Base-by-base conservation (phyloP, 2,797 vertebrate species). In the Falco cherrug region DNA sequence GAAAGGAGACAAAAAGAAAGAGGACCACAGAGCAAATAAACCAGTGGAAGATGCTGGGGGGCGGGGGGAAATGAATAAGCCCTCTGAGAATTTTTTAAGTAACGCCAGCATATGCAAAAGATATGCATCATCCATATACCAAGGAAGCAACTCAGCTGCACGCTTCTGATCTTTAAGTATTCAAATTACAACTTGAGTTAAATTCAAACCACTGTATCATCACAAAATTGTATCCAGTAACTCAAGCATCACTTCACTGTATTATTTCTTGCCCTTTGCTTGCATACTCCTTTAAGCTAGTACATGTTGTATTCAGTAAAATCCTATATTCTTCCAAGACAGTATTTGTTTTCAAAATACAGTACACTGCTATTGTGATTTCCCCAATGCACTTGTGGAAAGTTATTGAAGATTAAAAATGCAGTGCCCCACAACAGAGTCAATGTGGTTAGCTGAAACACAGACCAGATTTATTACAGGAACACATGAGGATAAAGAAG, bases 1-100 rank as follows among this genome's bases (percentile, higher is more conserved):
- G 85, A 92, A 79, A 89, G 61, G 68, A 92, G 80, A 89, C 50
- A 84, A 70, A 75, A 80, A 89, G 26, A 93, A 84, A 65, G 71
- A 82, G 31, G n/a, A 87, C 71, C 84, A 82, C 45, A 77, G 57
- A 82, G 84, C 56, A 86, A 91, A 80, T 63, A 77, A 75, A 65
- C 14, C 26, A 16, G 21, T 26, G 68, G 37, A 69, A 87, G 45
- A 89, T 33, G 31, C 18, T 35, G 37, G 37, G 37, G 37, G 37
- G 37, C 37, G 37, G 37, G 37, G 37, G 37, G 37, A 37, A 37
- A 37, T 37, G 37, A 37, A 37, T 37, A 37, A 37, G 41, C 41
- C 41, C 0, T 18, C 33, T 26, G 41, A 53, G 4, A 59, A 56
- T 39, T 10, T 54, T 65, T 20, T 53, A 93, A 48, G 61, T 20